These are phyloP conservation scores for Spodoptera litura DNA, from an alignment of 1,140 invertebrate genomes.

Conservation along the genomic window DNA sequence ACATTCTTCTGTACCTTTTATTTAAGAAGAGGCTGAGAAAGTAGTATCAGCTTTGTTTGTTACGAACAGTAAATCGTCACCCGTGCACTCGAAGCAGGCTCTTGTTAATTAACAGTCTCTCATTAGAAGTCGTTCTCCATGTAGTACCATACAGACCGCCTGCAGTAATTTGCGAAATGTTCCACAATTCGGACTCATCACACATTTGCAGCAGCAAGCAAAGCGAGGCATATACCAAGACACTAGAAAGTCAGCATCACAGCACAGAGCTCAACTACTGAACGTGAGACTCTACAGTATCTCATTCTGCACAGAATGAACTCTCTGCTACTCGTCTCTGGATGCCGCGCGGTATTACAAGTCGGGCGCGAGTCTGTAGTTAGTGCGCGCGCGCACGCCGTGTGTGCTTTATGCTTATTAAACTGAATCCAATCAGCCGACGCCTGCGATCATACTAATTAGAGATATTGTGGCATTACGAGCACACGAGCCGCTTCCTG, in stretches of 20 bases:
- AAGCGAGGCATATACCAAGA: not conserved
- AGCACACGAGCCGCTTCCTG: constrained; percentile 2
- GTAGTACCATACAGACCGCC: too few species aligned
- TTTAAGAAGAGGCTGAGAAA: not conserved
- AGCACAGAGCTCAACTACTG: too few species aligned
- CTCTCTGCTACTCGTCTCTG: not conserved
- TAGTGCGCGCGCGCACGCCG: constrained; percentile 25
- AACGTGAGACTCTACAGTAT: too few species aligned
- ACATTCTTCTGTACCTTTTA: too few species aligned
- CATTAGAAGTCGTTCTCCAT: not conserved
- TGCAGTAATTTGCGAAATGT: too few species aligned
- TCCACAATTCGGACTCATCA: too few species aligned
- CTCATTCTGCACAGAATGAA: not conserved
- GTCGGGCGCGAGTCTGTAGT: constrained; percentile 19
- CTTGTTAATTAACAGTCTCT: not conserved
- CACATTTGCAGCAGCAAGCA: not conserved
- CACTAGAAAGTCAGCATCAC: too few species aligned
- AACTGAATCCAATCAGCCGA: constrained; percentile 75
- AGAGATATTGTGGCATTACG: constrained; percentile 6
- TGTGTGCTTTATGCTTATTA: constrained; percentile 79
- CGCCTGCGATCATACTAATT: constrained; percentile 41
- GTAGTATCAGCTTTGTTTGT: not conserved
- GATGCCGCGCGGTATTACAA: not conserved
- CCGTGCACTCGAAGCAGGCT: too few species aligned
- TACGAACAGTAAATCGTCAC: too few species aligned